phyloP scores from a whole-genome alignment of 2,113 vertebrate genomes.

The Ceuthmochares aereus region DNA sequence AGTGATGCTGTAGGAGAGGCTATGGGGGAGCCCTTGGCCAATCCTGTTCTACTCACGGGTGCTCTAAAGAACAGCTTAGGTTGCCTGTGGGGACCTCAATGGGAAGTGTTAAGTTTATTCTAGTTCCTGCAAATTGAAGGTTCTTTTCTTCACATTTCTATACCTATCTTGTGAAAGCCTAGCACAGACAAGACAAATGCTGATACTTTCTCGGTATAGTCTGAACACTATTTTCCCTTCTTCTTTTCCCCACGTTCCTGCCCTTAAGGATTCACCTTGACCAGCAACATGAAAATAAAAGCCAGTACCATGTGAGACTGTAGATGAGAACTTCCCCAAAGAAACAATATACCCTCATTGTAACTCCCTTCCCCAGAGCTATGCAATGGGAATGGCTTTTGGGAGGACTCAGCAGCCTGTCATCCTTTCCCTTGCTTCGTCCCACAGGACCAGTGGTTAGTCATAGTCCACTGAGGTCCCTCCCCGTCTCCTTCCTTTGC shows the following conservation, averaged over 20 bases:
- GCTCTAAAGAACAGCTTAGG: neutral
- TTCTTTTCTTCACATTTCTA: neutral
- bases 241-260: neutral
- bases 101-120: neutral
- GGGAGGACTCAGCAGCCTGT: conserved; percentile 20
- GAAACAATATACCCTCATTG: neutral
- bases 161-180: neutral
- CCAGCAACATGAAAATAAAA: neutral
- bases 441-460: neutral
- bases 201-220: neutral
- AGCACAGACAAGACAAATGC: neutral
- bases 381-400: neutral
- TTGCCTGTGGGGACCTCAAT: neutral
- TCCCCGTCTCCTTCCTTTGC: conserved; percentile 35
- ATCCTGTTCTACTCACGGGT: neutral
- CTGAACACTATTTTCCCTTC: neutral
- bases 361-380: neutral
- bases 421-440: conserved; percentile 38
- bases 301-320: neutral
- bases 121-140: neutral
- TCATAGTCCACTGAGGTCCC: neutral
- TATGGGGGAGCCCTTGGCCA: fast-evolving
- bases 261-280: neutral
- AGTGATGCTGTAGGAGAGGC: neutral
- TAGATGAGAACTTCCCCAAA: neutral